Percentiles rank a stretch among this genome's conserved stretches.
These are phyloP conservation scores for Platycheirus albimanus DNA, from an alignment of 2,888 invertebrate species.

Conservation along the genomic window DNA sequence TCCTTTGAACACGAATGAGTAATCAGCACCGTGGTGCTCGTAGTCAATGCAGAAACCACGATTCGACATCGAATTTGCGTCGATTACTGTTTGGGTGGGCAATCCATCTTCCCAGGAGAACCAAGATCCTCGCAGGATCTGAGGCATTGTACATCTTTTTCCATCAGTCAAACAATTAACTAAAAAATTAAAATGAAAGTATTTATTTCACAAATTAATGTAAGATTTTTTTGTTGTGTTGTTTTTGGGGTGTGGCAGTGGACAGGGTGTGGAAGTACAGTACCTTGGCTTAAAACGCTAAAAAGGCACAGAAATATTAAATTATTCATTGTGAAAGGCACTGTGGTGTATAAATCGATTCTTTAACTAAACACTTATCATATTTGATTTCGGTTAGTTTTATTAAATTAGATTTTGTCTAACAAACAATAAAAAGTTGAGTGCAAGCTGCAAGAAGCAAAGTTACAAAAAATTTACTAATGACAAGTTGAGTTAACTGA, in stretches of 20 bases:
- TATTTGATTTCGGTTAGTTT: neutral
- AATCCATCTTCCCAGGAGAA: conserved; percentile 94
- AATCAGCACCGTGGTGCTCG: conserved; percentile 90
- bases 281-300: conserved; percentile 66
- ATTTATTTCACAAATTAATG: neutral
- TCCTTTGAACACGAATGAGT: conserved; percentile 91
- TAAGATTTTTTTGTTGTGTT: neutral
- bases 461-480: conserved; percentile 3
- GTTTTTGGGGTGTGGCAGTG: conserved; percentile 63
- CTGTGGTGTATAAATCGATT: neutral
- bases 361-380: conserved; percentile 18
- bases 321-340: conserved; percentile 48
- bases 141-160: conserved; percentile 88
- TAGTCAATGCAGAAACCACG: conserved; percentile 89
- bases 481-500: no score
- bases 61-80: conserved; percentile 90
- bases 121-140: conserved; percentile 93
- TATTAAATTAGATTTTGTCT: neutral
- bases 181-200: conserved; percentile 15
- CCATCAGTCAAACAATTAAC: conserved; percentile 76
- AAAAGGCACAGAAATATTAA: conserved; percentile 62
- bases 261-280: neutral
- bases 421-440: conserved; percentile 19
- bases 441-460: conserved; percentile 7
- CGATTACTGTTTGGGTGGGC: conserved; percentile 92